Percentiles rank a stretch among this genome's conserved stretches.
Conservation (phyloP, 1,140 invertebrate genomes). For the Lanistes nyassanus region DNA sequence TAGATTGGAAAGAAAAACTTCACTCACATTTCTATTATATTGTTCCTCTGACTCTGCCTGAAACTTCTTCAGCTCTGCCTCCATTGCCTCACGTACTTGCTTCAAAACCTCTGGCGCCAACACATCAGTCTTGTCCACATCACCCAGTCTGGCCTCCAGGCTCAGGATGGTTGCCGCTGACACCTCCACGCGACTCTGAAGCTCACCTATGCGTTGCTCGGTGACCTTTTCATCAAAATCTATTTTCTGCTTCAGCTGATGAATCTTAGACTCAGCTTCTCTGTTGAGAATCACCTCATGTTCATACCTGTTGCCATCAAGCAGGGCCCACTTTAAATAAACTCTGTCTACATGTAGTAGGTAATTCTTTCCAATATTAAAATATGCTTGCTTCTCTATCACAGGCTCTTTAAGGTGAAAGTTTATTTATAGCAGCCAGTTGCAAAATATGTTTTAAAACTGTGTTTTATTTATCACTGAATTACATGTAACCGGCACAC, state of each 20-base stretch:
- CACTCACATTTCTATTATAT: conserved; percentile 53
- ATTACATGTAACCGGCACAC: no score
- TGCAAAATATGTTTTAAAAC: no score
- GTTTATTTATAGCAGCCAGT: no score
- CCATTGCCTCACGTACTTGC: conserved; percentile 48
- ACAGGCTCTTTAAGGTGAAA: no score
- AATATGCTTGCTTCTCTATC: no score
- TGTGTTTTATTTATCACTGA: no score
- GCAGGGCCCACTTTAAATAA: no score
- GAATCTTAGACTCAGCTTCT: conserved; percentile 44
- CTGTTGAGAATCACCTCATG: conserved; percentile 46
- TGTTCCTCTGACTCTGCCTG: conserved; percentile 49
- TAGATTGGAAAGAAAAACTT: no score
- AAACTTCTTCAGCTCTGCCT: conserved; percentile 49
- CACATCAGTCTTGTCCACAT: conserved; percentile 42
- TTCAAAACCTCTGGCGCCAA: conserved; percentile 43
- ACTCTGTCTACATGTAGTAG: no score
- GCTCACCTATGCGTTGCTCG: conserved; percentile 39
- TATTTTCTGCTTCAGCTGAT: conserved; percentile 45
- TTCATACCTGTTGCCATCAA: conserved; percentile 44
- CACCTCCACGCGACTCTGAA: conserved; percentile 42
- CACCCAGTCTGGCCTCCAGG: conserved; percentile 47
- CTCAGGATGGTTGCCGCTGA: conserved; percentile 49
- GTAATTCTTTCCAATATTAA: no score
- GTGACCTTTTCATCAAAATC: conserved; percentile 51